Evolutionary conservation across 2,113 vertebrate species (phyloP), one percentile per base, ranked within the genome.

Genomic region (Ranitomeya imitator): DNA sequence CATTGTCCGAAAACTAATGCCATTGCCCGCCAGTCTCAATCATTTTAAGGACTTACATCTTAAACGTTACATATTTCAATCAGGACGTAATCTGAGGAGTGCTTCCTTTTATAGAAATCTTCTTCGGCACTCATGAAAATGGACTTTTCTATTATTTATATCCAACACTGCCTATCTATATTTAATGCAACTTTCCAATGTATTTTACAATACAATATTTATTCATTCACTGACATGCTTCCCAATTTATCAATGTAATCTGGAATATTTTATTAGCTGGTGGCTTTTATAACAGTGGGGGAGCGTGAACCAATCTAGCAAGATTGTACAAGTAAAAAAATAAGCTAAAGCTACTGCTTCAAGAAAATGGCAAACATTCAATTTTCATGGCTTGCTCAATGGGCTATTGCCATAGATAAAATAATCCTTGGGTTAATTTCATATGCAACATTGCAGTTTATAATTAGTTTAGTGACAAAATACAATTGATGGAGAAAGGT

Each of bases 11-110:
- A 77, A 83, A 84, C 37, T 77, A 65, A 88, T 55, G 60, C 45
- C 60, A 16, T 77, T 81, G 63, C 59, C 21, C 18, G 51, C 71
- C 21, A 37, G 19, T 77, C 86, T 82, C 63, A 87, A 83, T 82
- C 86, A 88, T 88, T 88, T 83, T 83, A 88, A 78, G 71, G 87
- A 81, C 83, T 88, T 84, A 88, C 18, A 16, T 59, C 16, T 84
- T 88, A 88, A 84, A 78, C 71, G 87, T 88, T 88, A 83, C 87
- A 84, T 88, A 78, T 88, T 88, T 88, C 81, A 88, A 88, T 88
- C 87, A 88, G n/a, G 23, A 21, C 71, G 5, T 88, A 88, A 88
- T 84, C 80, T 67, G 80, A 65, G 59, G 71, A 88, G 80, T 77
- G 59, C 87, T 78, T 73, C 71, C 71, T 78, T 88, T 74, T 83